Evolutionary conservation across 2,113 vertebrate genomes (phyloP), one percentile per base, ranked within the genome.

Genomic region (Bostrychus sinensis): DNA sequence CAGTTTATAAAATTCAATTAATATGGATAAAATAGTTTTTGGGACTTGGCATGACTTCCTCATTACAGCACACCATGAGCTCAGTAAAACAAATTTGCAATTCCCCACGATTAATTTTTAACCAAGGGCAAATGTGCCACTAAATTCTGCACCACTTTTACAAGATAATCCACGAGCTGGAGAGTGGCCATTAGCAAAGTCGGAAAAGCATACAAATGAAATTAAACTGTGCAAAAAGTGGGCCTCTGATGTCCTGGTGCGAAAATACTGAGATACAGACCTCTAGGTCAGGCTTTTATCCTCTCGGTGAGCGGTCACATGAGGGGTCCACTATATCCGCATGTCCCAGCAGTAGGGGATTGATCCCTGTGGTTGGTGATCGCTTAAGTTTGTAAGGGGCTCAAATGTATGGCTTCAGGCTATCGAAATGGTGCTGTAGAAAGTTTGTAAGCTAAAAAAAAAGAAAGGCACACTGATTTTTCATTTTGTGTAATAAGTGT

Each of bases 291-390:
- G 61, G 67, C 53, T 72, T 82, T 75, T 56, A 81, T 66, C 65
- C 48, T 67, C 69, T 43, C 66, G 38, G 78, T 12, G 20, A 69
- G 84, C 1, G 54, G 62, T 54, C 53, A 32, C 64, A 55, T 2
- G 1, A 22, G 60, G 58, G 62, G 56, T 30, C 71, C 38, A 34
- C 14, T 30, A 64, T 61, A 58, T 60, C 68, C 62, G 11, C 66
- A 67, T 48, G 56, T 71, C 57, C 54, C 57, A 62, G 51, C 70
- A 75, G 80, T 72, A 69, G 78, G 72, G 36, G 75, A 54, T 70
- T 56, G 3, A 39, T 36, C 59, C 61, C 23, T 22, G 69, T 17
- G 55, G 53, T 42, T 43, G 34, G 70, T 66, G 59, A 77, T 81
- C 67, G 36, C 53, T 57, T 75, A 65, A 65, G 58, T 55, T 60